Conservation (phyloP, 1,140 invertebrate species). For the Ylistrum balloti region DNA sequence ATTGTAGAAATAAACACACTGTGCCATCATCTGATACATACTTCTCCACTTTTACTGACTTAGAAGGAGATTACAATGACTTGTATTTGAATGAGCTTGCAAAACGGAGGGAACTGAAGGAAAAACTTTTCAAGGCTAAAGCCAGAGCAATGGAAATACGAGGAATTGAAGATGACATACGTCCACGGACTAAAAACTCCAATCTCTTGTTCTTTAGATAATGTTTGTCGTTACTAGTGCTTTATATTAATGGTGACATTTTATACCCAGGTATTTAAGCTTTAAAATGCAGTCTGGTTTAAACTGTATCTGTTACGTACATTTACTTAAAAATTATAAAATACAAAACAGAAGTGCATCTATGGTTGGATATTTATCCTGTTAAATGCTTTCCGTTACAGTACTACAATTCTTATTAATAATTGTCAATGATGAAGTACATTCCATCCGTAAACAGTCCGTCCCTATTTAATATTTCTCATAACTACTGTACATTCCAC, state of each 20-base stretch:
- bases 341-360: too few species aligned
- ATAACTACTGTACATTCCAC: too few species aligned
- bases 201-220: slow-evolving; percentile 76
- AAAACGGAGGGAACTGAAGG: slow-evolving; percentile 73
- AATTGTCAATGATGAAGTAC: too few species aligned
- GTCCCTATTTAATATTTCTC: too few species aligned
- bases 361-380: too few species aligned
- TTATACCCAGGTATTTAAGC: background rate
- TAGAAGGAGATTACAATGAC: slow-evolving; percentile 63
- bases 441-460: too few species aligned
- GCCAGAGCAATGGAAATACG: slow-evolving; percentile 69
- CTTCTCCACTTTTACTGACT: slow-evolving; percentile 61
- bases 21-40: slow-evolving; percentile 58
- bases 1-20: slow-evolving; percentile 68
- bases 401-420: too few species aligned
- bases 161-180: slow-evolving; percentile 59
- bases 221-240: background rate
- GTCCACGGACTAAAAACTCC: slow-evolving; percentile 55
- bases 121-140: slow-evolving; percentile 74
- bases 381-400: too few species aligned
- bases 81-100: slow-evolving; percentile 68
- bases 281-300: background rate
- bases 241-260: background rate
- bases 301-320: too few species aligned
- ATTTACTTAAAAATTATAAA: too few species aligned